Base-by-base conservation (phyloP, 2,113 vertebrate species). In the Myrmophylax atrothorax region DNA sequence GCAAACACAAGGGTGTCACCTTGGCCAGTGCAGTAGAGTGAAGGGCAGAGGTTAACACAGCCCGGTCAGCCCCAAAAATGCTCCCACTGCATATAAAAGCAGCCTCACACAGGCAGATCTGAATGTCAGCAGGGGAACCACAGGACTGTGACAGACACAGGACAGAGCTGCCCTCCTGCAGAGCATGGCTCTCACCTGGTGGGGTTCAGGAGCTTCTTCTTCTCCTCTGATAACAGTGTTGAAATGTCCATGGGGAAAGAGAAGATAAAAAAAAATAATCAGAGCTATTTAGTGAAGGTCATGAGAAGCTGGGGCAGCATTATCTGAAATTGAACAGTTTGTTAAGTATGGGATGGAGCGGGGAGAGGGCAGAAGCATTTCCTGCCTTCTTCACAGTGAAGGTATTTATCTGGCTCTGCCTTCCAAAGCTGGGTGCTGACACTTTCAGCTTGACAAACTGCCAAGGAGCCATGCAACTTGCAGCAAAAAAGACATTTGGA, bases 171-270 rank as follows among this genome's bases (percentile, higher is more conserved):
- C 63, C 23, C 29, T 40, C 22, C 55, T 74, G 68, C 64, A 56
- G 25, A 74, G 47, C 60, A 24, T 0, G 0, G 7, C 10, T 67
- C 96, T 95, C 47, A 97, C 96, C 95, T 97, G 29, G 94, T 97
- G 40, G 91, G 91, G 38, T 37, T 93, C 76, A 97, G 84, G 42
- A 97, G 96, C 76, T 93, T 15, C 76, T 87, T 97, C 64, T 97
- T 97, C 83, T 96, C 96, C 20, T 97, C 94, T 97, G 72, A 7
- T 52, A 37, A 26, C 0, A 0, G 44, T 12, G 50, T 66, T 25
- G 18, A 59, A 85, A 37, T 9, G 25, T 46, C 67, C 88, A 7
- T 3, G 1, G 6, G 14, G 8, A 52, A 26, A 35, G 67, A 5
- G 4, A 38, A 84, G 29, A 77, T 18, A 69, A 46, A 67, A 88